These are phyloP conservation scores for Drosophila sp. DNA, from an alignment of 1,140 invertebrate genomes.

Conservation along the genomic window DNA sequence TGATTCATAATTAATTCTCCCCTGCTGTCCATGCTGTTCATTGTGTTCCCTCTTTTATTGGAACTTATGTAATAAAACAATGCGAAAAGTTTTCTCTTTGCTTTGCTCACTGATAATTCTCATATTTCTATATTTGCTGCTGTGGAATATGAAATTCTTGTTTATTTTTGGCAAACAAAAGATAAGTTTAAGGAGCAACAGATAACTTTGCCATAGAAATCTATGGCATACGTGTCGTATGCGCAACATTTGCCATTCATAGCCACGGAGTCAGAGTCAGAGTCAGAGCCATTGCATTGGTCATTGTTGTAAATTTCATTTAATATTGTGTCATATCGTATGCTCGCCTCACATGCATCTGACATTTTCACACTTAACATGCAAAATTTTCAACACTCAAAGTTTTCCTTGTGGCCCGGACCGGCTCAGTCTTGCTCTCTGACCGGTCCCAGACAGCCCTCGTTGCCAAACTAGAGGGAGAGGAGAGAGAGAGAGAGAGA, in stretches of 20 bases:
- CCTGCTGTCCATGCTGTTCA: not conserved
- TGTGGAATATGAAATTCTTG: conserved; percentile 29
- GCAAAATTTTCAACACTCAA: conserved; percentile 56
- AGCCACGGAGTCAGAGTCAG: conserved; percentile 8
- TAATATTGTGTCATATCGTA: conserved; percentile 64
- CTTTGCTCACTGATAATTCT: conserved; percentile 13
- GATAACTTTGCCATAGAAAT: conserved; percentile 50
- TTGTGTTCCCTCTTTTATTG: not conserved
- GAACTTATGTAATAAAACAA: conserved; percentile 20
- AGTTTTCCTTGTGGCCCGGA: conserved; percentile 29
- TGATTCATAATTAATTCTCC: conserved; percentile 77
- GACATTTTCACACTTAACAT: conserved; percentile 81
- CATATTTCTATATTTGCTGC: conserved; percentile 25
- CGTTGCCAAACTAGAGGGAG: not conserved
- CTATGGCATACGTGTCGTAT: conserved; percentile 65
- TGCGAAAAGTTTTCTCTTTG: not conserved
- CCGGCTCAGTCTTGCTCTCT: conserved; percentile 9
- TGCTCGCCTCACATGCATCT: conserved; percentile 67
- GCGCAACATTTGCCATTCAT: conserved; percentile 71
- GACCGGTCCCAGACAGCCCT: not conserved
- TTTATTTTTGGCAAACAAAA: conserved; percentile 50
- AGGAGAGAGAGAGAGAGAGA: not conserved
- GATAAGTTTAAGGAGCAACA: conserved; percentile 40
- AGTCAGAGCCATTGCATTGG: conserved; percentile 24
- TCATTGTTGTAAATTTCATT: conserved; percentile 66